These are phyloP conservation scores for Meloidogyne chitwoodi DNA, from an alignment of 1,140 invertebrate species.

Conservation along the genomic window DNA sequence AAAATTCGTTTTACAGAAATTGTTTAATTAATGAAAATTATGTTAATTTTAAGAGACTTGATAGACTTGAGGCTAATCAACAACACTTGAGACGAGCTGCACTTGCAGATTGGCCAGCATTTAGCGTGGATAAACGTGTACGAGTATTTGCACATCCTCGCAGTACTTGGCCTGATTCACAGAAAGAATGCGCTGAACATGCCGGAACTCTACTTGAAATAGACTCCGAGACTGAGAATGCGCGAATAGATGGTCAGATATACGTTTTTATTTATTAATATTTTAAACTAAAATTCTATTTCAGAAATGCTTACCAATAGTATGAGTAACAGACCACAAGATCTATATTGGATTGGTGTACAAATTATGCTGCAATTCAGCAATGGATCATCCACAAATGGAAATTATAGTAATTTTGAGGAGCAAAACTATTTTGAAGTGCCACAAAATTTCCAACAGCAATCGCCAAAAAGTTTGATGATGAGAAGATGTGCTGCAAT, in stretches of 20 bases:
- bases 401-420: constrained; percentile 16
- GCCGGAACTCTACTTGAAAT: constrained; percentile 30
- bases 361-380: constrained; percentile 1
- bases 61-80: constrained; percentile 36
- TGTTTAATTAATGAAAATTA: not conserved
- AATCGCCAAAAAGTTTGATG: not conserved
- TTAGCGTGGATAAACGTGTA: constrained; percentile 28
- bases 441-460: not conserved
- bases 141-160: constrained; percentile 17
- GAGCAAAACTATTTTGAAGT: not conserved
- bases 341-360: constrained; percentile 30
- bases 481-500: constrained; percentile 23
- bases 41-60: constrained; percentile 32
- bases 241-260: constrained; percentile 26
- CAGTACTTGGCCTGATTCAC: constrained; percentile 28
- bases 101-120: constrained; percentile 34
- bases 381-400: not conserved
- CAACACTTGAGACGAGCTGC: constrained; percentile 30
- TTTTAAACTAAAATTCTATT: not conserved
- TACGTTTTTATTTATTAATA: not conserved
- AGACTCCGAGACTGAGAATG: constrained; percentile 35
- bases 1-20: not conserved
- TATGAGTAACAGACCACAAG: constrained; percentile 1
- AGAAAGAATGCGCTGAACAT: constrained; percentile 30
- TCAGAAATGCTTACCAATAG: constrained; percentile 3